Percentiles rank a stretch among this genome's conserved stretches.
Evolutionary conservation across 1,140 invertebrate species (phyloP).

Genomic region (Drosophila sucinea): DNA sequence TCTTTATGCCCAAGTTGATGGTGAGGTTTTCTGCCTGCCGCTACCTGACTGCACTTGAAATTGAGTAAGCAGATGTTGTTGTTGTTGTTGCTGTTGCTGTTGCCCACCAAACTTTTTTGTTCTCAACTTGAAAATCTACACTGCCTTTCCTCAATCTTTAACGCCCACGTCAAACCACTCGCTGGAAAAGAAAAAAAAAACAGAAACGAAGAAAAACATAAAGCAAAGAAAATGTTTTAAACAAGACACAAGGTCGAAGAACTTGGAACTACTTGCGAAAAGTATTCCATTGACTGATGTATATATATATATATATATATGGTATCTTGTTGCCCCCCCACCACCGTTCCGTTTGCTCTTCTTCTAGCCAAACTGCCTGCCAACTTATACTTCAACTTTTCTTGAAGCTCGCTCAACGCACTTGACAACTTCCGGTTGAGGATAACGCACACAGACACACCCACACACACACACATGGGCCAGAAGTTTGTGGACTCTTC

Average conservation of each 20-base stretch:
- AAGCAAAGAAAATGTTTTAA: constrained; percentile 4
- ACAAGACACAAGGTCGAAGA: not conserved
- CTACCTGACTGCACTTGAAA: constrained; percentile 59
- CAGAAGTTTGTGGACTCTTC: not conserved
- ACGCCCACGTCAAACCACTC: not conserved
- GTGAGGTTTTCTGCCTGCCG: constrained; percentile 19
- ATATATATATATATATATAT: not conserved
- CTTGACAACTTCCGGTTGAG: constrained; percentile 56
- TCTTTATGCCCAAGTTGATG: constrained; percentile 21
- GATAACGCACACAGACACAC: constrained; percentile 3
- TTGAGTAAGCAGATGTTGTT: constrained; percentile 52
- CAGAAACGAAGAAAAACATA: not conserved
- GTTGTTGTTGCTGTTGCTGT: not conserved
- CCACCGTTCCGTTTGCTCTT: constrained; percentile 39
- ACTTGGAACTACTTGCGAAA: constrained; percentile 32
- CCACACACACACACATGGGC: not conserved
- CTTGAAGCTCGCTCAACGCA: constrained; percentile 38
- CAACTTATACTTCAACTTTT: constrained; percentile 42
- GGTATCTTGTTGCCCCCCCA: not conserved
- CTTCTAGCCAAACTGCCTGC: not conserved
- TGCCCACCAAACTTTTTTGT: constrained; percentile 10
- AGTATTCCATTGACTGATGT: constrained; percentile 29
- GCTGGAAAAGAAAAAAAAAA: not conserved
- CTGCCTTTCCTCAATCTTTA: not conserved
- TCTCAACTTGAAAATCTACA: constrained; percentile 7